Base-by-base conservation (phyloP, 2,888 invertebrate genomes). In the Adineta ricciae region DNA sequence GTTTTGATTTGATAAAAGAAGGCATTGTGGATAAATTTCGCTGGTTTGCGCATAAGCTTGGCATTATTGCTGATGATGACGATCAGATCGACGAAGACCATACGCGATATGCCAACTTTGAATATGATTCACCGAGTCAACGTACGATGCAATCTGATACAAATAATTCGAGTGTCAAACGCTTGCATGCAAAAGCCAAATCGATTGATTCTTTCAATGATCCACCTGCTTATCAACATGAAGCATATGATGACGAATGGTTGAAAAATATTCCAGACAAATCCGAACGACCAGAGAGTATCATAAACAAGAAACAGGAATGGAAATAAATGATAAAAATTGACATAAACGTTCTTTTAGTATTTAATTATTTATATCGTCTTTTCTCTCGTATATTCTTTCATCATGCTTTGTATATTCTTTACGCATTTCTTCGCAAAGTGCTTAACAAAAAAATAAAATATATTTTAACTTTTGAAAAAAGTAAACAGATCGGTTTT, bases 1-100 rank as follows among this genome's bases (percentile, higher is more conserved):
- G 86, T 49, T 84, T 86, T 83, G 84, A 86, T 52, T 52, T 86
- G 41, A 84, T 86, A 64, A 54, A 86, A 73, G 86, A 86, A 52
- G 84, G 83, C 38, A 82, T 86, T 21, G 11, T 46, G 32, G 84
- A 52, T 36, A 85, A 85, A 56, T 84, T 85, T 83, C 64, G 78
- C 16, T 64, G 83, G 56, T 82, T 84, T 21, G 85, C 52, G 3
- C 52, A 83, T n/a, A 83, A 78, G n/a, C 52, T 85, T 11, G 85
- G 85, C 46, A 83, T 85, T 46, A 84, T 85, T 49, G 83, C 83
- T 82, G 85, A 85, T 1, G 78, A 78, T 9, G 41, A 78, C 0
- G 41, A 78, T 78, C n/a, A n/a, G 41, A 24, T 41, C 1, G 38
- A 78, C 41, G 78, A 78, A 11, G 78, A 78, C 7, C 3, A 9